phyloP scores from a whole-genome alignment of 2,888 invertebrate genomes.

The Drosophila mayaguana region DNA sequence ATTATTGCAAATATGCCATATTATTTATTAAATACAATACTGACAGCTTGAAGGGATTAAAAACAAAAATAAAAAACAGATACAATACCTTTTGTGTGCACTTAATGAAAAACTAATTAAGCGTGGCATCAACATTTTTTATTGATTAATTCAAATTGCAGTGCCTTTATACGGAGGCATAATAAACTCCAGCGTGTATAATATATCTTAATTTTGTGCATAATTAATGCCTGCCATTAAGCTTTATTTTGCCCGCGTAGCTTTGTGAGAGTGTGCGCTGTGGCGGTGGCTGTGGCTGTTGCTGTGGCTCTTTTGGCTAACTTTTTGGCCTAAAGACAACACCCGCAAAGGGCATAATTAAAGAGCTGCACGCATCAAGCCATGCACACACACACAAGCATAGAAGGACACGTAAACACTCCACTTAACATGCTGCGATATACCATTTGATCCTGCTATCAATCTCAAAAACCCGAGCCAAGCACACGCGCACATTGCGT shows the following conservation, averaged over 20 bases:
- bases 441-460: slow-evolving; percentile 76
- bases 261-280: background rate
- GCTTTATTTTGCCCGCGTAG: slow-evolving; percentile 30
- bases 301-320: slow-evolving; percentile 32
- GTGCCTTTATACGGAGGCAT: slow-evolving; percentile 14
- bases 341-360: slow-evolving; percentile 57
- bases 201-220: slow-evolving; percentile 70
- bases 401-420: slow-evolving; percentile 56
- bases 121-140: slow-evolving; percentile 33
- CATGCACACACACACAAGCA: slow-evolving; percentile 2
- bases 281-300: no score
- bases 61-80: background rate
- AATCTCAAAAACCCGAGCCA: slow-evolving; percentile 56
- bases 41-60: slow-evolving; percentile 10
- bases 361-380: slow-evolving; percentile 29
- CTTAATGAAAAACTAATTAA: slow-evolving; percentile 63
- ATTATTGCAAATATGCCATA: slow-evolving; percentile 32
- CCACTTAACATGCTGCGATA: slow-evolving; percentile 73
- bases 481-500: slow-evolving; percentile 11
- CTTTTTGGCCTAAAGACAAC: slow-evolving; percentile 40
- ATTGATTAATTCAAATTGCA: slow-evolving; percentile 70
- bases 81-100: slow-evolving; percentile 1
- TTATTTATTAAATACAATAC: slow-evolving; percentile 45
- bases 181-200: slow-evolving; percentile 54
- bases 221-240: slow-evolving; percentile 74